These are phyloP conservation scores for Belgica antarctica DNA, from an alignment of 2,888 invertebrate species.

Conservation along the genomic window DNA sequence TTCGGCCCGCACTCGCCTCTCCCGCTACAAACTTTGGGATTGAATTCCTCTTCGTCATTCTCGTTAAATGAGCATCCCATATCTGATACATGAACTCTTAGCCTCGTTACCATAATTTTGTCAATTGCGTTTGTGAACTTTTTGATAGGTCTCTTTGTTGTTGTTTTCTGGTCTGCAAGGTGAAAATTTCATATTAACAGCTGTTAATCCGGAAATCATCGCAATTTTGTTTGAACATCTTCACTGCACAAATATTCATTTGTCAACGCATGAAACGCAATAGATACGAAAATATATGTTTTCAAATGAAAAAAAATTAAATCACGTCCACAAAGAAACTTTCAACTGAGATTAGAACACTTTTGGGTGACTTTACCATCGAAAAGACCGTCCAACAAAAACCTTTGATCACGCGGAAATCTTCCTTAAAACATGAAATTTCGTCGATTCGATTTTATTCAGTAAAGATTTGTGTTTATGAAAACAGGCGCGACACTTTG, in stretches of 20 bases:
- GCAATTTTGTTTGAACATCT: neutral
- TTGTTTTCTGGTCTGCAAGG: neutral
- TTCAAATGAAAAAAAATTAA: too few relatives aligned
- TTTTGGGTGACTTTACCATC: neutral
- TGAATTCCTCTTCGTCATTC: conserved; percentile 16
- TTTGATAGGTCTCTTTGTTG: neutral
- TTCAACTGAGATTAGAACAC: too few relatives aligned
- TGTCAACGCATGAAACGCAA: neutral
- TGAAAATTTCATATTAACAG: neutral
- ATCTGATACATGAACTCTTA: neutral
- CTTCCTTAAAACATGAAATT: too few relatives aligned
- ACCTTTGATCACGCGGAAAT: too few relatives aligned
- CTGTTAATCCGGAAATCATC: neutral
- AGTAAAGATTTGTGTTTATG: too few relatives aligned
- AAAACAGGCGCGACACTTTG: too few relatives aligned
- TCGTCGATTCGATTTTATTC: too few relatives aligned
- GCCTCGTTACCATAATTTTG: conserved; percentile 25
- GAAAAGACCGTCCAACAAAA: too few relatives aligned
- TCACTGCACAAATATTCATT: neutral
- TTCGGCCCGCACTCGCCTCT: conserved; percentile 78
- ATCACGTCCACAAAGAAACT: too few relatives aligned
- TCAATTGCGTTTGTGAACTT: neutral
- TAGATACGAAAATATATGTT: too few relatives aligned
- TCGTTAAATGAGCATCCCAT: conserved; percentile 33
- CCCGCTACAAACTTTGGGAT: conserved; percentile 65